phyloP scores from a whole-genome alignment of 1,140 invertebrate genomes.

The Bombus impatiens region DNA sequence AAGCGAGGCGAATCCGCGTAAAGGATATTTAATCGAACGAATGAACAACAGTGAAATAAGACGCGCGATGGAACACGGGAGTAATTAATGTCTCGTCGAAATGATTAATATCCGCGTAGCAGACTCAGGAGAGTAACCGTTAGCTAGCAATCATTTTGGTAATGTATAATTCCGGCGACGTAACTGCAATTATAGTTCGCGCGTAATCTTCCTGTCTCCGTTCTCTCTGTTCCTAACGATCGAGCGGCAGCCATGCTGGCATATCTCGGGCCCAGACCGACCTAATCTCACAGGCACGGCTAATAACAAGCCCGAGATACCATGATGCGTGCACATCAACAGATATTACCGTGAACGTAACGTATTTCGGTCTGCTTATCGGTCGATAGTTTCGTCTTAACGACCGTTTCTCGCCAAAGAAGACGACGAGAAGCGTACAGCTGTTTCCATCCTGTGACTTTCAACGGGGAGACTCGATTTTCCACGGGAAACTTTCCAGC shows the following conservation, averaged over 20 bases:
- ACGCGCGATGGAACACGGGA: neutral
- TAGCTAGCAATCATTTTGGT: conserved; percentile 38
- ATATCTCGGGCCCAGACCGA: conserved; percentile 18
- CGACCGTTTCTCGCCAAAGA: neutral
- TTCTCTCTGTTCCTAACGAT: conserved; percentile 2
- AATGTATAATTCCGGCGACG: conserved; percentile 40
- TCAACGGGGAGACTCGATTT: neutral
- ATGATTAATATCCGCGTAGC: conserved; percentile 16
- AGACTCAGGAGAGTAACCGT: neutral
- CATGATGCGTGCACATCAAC: conserved; percentile 45
- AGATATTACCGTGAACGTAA: conserved; percentile 33
- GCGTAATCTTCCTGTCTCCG: conserved; percentile 40
- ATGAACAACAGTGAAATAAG: neutral
- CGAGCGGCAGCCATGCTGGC: neutral
- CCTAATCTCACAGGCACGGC: conserved; percentile 33
- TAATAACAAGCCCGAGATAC: conserved; percentile 49
- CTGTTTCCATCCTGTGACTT: conserved; percentile 3
- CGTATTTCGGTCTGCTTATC: conserved; percentile 36
- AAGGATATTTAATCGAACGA: neutral
- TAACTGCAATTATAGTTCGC: conserved; percentile 49
- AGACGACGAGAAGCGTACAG: neutral
- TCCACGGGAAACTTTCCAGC: neutral
- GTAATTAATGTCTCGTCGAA: conserved; percentile 10
- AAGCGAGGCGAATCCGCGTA: no score
- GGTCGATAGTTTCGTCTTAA: neutral